phyloP scores from a whole-genome alignment of 2,797 vertebrate genomes.

The Protonibea diacanthus region DNA sequence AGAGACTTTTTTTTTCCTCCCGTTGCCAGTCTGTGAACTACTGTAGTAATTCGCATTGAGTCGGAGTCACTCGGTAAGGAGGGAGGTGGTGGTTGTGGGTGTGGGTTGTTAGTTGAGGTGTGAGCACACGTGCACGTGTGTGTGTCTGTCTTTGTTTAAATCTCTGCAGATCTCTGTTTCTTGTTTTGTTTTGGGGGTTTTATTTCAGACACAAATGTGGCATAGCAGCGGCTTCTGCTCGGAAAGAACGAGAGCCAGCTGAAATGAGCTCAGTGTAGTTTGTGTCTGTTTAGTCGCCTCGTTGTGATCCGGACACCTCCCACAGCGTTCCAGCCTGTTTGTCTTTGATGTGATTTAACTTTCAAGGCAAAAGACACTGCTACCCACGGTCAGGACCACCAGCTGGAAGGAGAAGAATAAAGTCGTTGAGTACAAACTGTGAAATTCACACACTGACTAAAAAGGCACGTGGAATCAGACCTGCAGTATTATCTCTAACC shows the following conservation, averaged over 20 bases:
- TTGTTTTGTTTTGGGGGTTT: neutral
- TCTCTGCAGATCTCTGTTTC: slow-evolving; percentile 27
- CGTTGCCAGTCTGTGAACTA: slow-evolving; percentile 41
- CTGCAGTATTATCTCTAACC: slow-evolving; percentile 55
- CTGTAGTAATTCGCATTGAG: slow-evolving; percentile 41
- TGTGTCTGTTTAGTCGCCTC: slow-evolving; percentile 40
- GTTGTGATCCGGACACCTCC: slow-evolving; percentile 60
- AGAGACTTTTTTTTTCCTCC: slow-evolving; percentile 32
- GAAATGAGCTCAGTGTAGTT: slow-evolving; percentile 56
- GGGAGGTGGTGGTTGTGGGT: slow-evolving; percentile 36
- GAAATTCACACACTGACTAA: slow-evolving; percentile 60
- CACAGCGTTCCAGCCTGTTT: slow-evolving; percentile 44
- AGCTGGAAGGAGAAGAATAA: slow-evolving; percentile 48
- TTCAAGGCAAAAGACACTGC: slow-evolving; percentile 63
- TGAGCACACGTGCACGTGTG: slow-evolving; percentile 70
- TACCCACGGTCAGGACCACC: slow-evolving; percentile 55
- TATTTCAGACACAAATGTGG: slow-evolving; percentile 42
- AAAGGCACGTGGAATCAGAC: slow-evolving; percentile 51
- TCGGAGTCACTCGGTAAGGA: slow-evolving; percentile 24
- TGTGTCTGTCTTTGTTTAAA: slow-evolving; percentile 64
- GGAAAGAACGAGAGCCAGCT: slow-evolving; percentile 47
- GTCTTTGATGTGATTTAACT: slow-evolving; percentile 55
- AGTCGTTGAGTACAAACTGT: slow-evolving; percentile 63
- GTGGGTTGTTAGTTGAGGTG: slow-evolving; percentile 72
- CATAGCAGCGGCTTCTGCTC: slow-evolving; percentile 49